Evolutionary conservation across 2,113 vertebrate genomes (phyloP).

Genomic region (Plecturocebus donacophilus): DNA sequence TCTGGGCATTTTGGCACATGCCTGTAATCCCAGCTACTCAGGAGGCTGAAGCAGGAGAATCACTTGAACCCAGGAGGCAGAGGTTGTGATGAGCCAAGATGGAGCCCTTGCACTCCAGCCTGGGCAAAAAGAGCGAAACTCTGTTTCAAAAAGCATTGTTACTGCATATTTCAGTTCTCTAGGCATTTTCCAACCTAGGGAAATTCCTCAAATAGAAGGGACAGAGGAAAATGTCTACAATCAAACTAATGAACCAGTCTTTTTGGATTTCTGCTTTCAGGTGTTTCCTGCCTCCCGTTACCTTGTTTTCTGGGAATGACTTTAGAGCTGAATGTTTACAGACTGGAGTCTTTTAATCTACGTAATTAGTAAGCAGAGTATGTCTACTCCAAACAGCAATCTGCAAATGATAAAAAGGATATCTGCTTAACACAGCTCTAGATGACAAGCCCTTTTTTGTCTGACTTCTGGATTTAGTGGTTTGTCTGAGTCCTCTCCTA

Average conservation of each 20-base stretch:
- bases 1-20: too few relatives aligned
- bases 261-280: conserved; percentile 7
- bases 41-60: too few relatives aligned
- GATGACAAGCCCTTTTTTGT: neutral
- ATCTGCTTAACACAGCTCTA: neutral
- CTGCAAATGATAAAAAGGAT: neutral
- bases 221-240: neutral
- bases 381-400: neutral
- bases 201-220: neutral
- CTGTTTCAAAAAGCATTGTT: neutral
- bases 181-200: neutral
- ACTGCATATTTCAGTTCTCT: neutral
- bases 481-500: neutral
- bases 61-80: too few relatives aligned
- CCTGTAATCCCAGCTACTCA: too few relatives aligned
- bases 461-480: neutral
- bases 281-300: neutral
- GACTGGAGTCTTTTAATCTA: neutral
- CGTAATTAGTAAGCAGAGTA: neutral
- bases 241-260: conserved; percentile 13
- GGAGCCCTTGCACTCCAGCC: too few relatives aligned
- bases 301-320: neutral
- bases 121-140: too few relatives aligned
- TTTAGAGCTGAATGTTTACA: conserved; percentile 42
- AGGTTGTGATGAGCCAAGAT: too few relatives aligned